Evolutionary conservation across 2,113 vertebrate species (phyloP).

Genomic region (Pterocles gutturalis): DNA sequence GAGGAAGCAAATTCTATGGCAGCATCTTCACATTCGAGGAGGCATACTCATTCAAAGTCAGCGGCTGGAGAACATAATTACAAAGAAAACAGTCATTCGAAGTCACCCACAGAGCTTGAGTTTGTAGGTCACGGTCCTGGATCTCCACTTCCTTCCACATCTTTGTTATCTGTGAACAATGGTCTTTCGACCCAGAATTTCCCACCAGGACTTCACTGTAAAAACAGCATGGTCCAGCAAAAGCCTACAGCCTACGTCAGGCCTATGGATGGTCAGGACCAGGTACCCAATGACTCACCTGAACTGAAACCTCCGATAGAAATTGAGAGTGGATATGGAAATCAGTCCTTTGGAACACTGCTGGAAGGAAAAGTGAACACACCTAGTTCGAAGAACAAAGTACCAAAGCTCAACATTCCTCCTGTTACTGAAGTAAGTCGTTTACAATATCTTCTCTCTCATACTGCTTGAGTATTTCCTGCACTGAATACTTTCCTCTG

Average conservation of each 20-base stretch:
- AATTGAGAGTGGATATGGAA: slow-evolving; percentile 87
- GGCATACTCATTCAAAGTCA: slow-evolving; percentile 80
- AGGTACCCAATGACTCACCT: slow-evolving; percentile 89
- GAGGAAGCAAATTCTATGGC: slow-evolving; percentile 82
- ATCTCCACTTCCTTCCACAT: slow-evolving; percentile 90
- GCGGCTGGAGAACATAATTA: slow-evolving; percentile 76
- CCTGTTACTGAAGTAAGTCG: slow-evolving; percentile 91
- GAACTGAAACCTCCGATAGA: slow-evolving; percentile 89
- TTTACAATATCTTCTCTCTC: background rate
- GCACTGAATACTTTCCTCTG: background rate
- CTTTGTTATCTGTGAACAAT: slow-evolving; percentile 82
- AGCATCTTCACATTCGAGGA: slow-evolving; percentile 79
- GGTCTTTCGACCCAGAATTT: slow-evolving; percentile 88
- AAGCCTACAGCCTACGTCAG: slow-evolving; percentile 94
- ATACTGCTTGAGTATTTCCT: background rate
- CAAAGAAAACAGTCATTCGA: slow-evolving; percentile 84
- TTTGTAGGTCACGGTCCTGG: slow-evolving; percentile 79
- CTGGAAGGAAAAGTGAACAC: slow-evolving; percentile 85
- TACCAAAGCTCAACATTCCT: slow-evolving; percentile 92
- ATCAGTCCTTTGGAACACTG: slow-evolving; percentile 84
- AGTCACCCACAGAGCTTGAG: slow-evolving; percentile 85
- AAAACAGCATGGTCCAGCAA: slow-evolving; percentile 87
- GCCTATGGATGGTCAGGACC: slow-evolving; percentile 96
- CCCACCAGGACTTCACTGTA: slow-evolving; percentile 87
- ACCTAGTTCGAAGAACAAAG: slow-evolving; percentile 88